Percentiles rank a stretch among this genome's conserved stretches.
Conservation (phyloP, 2,113 vertebrate genomes). For the Muscicapa adusta region DNA sequence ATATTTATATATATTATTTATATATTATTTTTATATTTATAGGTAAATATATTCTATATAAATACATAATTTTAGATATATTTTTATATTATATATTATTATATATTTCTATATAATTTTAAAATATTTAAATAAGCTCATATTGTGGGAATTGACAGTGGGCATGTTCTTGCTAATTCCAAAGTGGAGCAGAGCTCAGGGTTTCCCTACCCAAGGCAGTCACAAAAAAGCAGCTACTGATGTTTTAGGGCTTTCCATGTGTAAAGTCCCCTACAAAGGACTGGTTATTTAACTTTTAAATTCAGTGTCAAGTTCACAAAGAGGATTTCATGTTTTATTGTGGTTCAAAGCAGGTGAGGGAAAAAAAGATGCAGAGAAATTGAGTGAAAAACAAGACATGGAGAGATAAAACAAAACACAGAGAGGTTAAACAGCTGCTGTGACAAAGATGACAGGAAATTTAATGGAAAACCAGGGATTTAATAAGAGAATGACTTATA, state of each 20-base stretch:
- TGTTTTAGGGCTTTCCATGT: fast-evolving
- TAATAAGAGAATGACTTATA: not conserved
- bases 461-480: not conserved
- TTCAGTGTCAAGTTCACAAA: not conserved
- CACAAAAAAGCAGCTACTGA: not conserved
- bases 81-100: too few species aligned
- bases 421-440: not conserved
- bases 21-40: too few species aligned
- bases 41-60: too few species aligned
- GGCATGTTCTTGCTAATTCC: not conserved
- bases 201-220: not conserved
- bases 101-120: too few species aligned
- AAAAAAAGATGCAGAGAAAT: not conserved
- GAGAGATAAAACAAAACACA: not conserved
- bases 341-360: not conserved
- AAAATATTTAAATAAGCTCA: not conserved
- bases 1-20: too few species aligned
- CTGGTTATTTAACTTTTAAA: not conserved
- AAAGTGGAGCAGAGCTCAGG: not conserved
- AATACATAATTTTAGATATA: too few species aligned
- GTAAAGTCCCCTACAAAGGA: not conserved
- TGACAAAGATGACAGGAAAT: not conserved
- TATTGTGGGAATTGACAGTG: not conserved
- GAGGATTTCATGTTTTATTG: fast-evolving
- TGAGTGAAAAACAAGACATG: not conserved